These are phyloP conservation scores for Rhinichthys osculus DNA, from an alignment of 2,797 vertebrate species.

Conservation along the genomic window DNA sequence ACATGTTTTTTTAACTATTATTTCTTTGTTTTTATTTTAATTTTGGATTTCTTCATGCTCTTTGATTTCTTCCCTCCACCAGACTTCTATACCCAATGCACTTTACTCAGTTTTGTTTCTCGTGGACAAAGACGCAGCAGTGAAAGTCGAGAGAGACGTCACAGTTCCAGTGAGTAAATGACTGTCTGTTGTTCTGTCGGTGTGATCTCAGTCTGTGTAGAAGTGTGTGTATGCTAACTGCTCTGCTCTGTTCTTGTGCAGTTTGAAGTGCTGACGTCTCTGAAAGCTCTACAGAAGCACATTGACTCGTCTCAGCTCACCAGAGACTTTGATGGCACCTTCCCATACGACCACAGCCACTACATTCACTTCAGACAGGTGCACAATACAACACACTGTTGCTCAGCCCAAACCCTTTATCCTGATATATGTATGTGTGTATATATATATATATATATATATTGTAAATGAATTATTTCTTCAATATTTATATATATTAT, in stretches of 20 bases:
- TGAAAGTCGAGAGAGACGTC: constrained; percentile 79
- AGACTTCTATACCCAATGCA: constrained; percentile 81
- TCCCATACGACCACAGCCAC: constrained; percentile 83
- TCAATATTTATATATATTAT: neutral
- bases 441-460: no score
- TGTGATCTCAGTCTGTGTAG: neutral
- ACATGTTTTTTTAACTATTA: neutral
- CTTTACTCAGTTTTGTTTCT: constrained; percentile 82
- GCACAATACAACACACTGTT: neutral
- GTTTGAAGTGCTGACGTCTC: constrained; percentile 82
- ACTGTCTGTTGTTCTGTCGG: neutral
- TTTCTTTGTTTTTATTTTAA: constrained; percentile 28
- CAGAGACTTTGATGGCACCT: constrained; percentile 81
- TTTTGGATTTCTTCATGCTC: constrained; percentile 8
- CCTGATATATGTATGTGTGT: neutral
- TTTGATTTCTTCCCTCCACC: constrained; percentile 34
- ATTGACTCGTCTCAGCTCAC: constrained; percentile 84
- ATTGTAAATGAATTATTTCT: no score
- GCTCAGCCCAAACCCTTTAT: neutral
- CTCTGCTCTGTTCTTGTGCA: constrained; percentile 61
- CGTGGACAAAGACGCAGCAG: constrained; percentile 81
- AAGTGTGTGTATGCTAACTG: neutral
- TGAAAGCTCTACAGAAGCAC: constrained; percentile 84
- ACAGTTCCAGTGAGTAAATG: constrained; percentile 76
- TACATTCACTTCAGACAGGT: constrained; percentile 87